Evolutionary conservation across 1,140 invertebrate species (phyloP).

Genomic region (Drosophila auraria): DNA sequence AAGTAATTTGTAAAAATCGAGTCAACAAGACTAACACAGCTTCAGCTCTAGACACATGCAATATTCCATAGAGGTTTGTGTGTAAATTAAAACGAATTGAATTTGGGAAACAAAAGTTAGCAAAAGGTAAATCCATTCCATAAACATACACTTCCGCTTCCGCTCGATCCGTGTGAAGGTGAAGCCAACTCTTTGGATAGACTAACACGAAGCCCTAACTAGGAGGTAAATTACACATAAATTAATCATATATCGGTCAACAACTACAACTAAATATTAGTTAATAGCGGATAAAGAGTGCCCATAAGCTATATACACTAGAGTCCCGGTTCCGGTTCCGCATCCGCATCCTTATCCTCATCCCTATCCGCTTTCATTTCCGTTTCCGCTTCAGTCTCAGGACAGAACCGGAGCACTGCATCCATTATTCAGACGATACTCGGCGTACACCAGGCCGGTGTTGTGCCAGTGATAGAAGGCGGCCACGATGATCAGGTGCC

Average conservation of each 20-base stretch:
- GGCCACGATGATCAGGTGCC: slow-evolving; percentile 95
- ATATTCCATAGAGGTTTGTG: slow-evolving; percentile 23
- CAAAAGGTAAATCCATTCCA: neutral
- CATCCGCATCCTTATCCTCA: neutral
- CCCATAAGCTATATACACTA: slow-evolving; percentile 65
- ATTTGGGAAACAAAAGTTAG: slow-evolving; percentile 10
- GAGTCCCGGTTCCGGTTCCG: slow-evolving; percentile 18
- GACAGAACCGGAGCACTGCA: slow-evolving; percentile 87
- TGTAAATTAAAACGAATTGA: slow-evolving; percentile 30
- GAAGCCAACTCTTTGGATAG: slow-evolving; percentile 29
- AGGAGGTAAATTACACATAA: slow-evolving; percentile 62
- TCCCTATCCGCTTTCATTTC: neutral
- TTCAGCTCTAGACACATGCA: slow-evolving; percentile 51
- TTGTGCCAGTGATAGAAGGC: slow-evolving; percentile 98
- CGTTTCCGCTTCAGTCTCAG: slow-evolving; percentile 26
- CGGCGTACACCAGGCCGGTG: slow-evolving; percentile 92
- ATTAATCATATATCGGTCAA: slow-evolving; percentile 73
- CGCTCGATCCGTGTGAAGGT: slow-evolving; percentile 23
- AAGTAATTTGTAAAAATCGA: slow-evolving; percentile 54
- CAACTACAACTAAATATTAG: slow-evolving; percentile 81
- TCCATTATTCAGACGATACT: slow-evolving; percentile 93
- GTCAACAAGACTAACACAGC: slow-evolving; percentile 63
- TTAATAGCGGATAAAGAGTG: slow-evolving; percentile 55
- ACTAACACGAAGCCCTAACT: slow-evolving; percentile 51
- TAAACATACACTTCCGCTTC: neutral